phyloP scores from a whole-genome alignment of 2,888 invertebrate species.

The Serrognathus titanus region DNA sequence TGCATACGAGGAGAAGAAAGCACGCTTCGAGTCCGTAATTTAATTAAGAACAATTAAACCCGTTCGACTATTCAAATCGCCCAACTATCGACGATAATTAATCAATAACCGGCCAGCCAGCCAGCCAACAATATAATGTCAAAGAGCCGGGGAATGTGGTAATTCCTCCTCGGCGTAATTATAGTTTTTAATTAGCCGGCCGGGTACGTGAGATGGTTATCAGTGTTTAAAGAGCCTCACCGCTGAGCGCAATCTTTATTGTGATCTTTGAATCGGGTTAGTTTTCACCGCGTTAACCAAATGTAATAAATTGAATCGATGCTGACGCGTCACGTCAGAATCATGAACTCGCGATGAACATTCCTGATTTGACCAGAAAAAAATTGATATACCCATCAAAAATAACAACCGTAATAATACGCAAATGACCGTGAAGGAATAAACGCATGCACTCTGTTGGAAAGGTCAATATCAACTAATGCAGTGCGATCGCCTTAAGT shows the following conservation, averaged over 20 bases:
- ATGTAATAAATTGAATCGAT: neutral
- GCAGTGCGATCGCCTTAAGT: too few relatives aligned
- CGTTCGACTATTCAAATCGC: too few relatives aligned
- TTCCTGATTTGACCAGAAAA: too few relatives aligned
- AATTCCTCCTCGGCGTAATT: constrained; percentile 10
- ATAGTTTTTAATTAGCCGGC: constrained; percentile 10
- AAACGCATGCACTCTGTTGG: too few relatives aligned
- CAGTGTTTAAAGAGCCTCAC: neutral
- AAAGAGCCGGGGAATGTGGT: constrained; percentile 4
- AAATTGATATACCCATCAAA: too few relatives aligned
- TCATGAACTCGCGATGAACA: neutral
- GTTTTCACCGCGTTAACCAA: neutral
- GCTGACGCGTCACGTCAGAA: neutral
- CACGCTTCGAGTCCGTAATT: too few relatives aligned
- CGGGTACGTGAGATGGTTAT: neutral
- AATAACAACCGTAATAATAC: too few relatives aligned
- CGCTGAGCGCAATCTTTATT: neutral
- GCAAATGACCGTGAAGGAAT: too few relatives aligned
- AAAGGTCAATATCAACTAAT: too few relatives aligned
- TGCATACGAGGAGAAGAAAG: too few relatives aligned
- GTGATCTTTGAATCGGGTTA: neutral
- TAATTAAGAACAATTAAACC: too few relatives aligned
- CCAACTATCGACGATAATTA: too few relatives aligned
- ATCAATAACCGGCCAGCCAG: neutral
- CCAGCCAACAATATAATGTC: neutral